Conservation (phyloP, 2,797 vertebrate genomes). For the Echiichthys vipera region DNA sequence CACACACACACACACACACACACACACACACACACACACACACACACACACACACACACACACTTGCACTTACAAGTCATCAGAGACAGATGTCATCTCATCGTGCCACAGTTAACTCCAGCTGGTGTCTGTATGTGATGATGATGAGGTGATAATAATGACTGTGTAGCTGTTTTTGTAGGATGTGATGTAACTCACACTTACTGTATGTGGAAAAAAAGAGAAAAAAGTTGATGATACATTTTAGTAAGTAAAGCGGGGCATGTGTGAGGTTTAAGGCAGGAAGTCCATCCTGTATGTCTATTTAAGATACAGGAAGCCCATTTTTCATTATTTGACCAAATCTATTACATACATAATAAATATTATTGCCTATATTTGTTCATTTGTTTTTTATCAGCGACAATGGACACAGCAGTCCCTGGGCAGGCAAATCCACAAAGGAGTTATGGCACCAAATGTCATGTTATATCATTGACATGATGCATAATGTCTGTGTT, state of each 20-base stretch:
- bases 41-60: conserved; percentile 15
- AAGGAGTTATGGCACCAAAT: too few species aligned
- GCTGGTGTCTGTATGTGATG: conserved; percentile 27
- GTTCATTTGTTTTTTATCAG: too few species aligned
- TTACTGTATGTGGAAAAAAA: neutral
- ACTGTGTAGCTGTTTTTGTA: neutral
- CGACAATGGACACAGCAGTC: too few species aligned
- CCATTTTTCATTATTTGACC: neutral
- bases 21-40: neutral
- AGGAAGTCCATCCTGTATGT: neutral
- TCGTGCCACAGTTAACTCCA: conserved; percentile 22
- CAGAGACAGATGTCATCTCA: conserved; percentile 31
- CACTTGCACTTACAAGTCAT: neutral
- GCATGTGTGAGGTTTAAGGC: neutral
- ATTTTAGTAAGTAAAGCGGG: neutral
- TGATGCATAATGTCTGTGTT: too few species aligned
- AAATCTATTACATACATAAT: neutral
- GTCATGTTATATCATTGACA: too few species aligned
- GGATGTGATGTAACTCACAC: conserved; percentile 36
- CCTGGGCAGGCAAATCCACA: too few species aligned
- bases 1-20: conserved; percentile 13
- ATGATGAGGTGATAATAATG: conserved; percentile 32
- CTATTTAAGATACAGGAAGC: neutral
- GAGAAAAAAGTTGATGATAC: neutral
- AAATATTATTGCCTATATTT: neutral